A percentile compares a stretch with the other conserved stretches of the same genome.
Conservation (phyloP, 1,140 invertebrate species). For the Drosophila asahinai region DNA sequence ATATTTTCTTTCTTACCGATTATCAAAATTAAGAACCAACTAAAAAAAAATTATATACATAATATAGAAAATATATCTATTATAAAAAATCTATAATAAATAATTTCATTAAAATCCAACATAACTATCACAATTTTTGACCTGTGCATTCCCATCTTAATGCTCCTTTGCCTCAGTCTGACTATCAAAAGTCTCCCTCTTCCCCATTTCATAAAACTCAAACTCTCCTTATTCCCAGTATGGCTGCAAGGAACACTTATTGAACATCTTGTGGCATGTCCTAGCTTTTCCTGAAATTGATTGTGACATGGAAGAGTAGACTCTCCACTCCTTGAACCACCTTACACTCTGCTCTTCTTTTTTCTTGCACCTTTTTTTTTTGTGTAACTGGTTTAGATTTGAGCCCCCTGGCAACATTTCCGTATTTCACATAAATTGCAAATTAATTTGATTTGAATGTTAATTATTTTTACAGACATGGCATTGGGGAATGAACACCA, state of each 20-base stretch:
- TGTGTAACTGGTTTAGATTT: conserved; percentile 5
- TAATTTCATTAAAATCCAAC: background rate
- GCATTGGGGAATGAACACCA: background rate
- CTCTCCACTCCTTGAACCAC: background rate
- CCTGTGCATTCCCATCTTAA: background rate
- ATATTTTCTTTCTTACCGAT: background rate
- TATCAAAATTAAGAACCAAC: no score
- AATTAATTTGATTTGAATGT: conserved; percentile 73
- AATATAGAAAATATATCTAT: background rate
- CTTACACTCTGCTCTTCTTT: background rate
- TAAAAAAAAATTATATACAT: background rate
- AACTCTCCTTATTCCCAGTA: conserved; percentile 2
- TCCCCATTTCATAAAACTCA: background rate
- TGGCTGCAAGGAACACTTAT: conserved; percentile 66
- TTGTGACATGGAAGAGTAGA: conserved; percentile 25
- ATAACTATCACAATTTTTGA: background rate
- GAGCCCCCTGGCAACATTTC: background rate
- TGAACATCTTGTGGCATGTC: conserved; percentile 53
- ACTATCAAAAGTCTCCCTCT: background rate
- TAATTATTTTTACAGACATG: conserved; percentile 64
- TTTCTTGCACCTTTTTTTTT: background rate
- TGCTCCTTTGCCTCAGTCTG: conserved; percentile 4
- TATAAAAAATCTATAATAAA: background rate
- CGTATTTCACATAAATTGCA: conserved; percentile 55
- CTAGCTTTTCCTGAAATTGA: conserved; percentile 34